A percentile compares a stretch with the other conserved stretches of the same genome.
These are phyloP conservation scores for Phalangium opilio DNA, from an alignment of 2,888 invertebrate species.

Conservation along the genomic window DNA sequence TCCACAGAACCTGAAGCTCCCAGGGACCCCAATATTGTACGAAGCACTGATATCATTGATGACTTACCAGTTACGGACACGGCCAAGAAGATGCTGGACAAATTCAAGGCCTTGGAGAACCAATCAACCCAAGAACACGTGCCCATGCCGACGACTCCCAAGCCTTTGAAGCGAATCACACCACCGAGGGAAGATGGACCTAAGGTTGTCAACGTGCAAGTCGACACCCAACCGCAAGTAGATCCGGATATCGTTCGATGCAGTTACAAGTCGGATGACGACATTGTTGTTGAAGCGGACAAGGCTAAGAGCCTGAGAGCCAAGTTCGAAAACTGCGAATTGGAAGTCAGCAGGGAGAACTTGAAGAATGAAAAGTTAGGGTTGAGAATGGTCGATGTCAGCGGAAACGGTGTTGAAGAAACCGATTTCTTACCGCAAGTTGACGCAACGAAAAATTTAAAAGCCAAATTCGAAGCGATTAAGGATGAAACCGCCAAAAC, in stretches of 20 bases:
- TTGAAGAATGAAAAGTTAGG: slow-evolving; percentile 13
- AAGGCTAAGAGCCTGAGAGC: slow-evolving; percentile 61
- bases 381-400: too few species aligned
- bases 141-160: slow-evolving; percentile 36
- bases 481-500: slow-evolving; percentile 38
- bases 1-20: slow-evolving; percentile 48
- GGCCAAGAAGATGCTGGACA: slow-evolving; percentile 68
- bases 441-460: slow-evolving; percentile 66
- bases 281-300: slow-evolving; percentile 57
- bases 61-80: slow-evolving; percentile 50
- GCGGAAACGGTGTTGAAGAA: slow-evolving; percentile 16
- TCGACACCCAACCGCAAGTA: slow-evolving; percentile 22
- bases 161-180: slow-evolving; percentile 74
- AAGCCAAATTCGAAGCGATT: slow-evolving; percentile 75
- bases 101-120: slow-evolving; percentile 78
- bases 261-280: slow-evolving; percentile 43
- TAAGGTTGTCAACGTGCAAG: slow-evolving; percentile 16
- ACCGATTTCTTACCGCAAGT: slow-evolving; percentile 30
- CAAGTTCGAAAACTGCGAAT: slow-evolving; percentile 68
- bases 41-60: slow-evolving; percentile 41
- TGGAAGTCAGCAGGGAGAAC: slow-evolving; percentile 20
- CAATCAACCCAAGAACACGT: slow-evolving; percentile 33
- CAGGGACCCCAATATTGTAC: slow-evolving; percentile 53
- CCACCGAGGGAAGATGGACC: slow-evolving; percentile 59
- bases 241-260: slow-evolving; percentile 21